Evolutionary conservation across 2,888 invertebrate genomes (phyloP).

Genomic region (Plagiodera versicolora): DNA sequence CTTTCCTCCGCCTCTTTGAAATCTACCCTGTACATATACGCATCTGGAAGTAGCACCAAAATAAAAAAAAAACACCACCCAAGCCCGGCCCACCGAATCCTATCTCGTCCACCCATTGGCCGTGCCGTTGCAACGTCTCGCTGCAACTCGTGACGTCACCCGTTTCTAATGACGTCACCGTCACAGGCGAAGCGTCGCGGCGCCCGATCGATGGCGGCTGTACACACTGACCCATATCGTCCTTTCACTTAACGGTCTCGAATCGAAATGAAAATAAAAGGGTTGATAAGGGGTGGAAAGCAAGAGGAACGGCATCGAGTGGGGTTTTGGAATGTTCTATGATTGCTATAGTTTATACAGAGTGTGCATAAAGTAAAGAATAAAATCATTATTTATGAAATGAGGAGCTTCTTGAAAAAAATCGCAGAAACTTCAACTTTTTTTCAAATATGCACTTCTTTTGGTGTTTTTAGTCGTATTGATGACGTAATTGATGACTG

Average conservation of each 20-base stretch:
- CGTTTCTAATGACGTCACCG: constrained; percentile 40
- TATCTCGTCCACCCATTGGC: constrained; percentile 17
- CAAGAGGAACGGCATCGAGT: too few relatives aligned
- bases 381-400: too few relatives aligned
- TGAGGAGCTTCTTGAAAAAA: too few relatives aligned
- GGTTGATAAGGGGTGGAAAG: neutral
- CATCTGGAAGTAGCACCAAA: too few relatives aligned
- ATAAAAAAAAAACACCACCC: constrained; percentile 12
- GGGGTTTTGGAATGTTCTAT: too few relatives aligned
- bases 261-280: constrained; percentile 30
- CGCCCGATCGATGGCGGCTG: constrained; percentile 41
- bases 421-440: too few relatives aligned
- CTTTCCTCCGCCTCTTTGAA: neutral
- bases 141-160: constrained; percentile 41
- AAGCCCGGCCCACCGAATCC: constrained; percentile 8
- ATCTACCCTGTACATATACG: constrained; percentile 8
- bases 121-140: constrained; percentile 10
- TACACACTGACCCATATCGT: constrained; percentile 52
- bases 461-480: too few relatives aligned
- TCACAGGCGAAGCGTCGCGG: constrained; percentile 35
- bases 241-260: constrained; percentile 44
- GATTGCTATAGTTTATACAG: too few relatives aligned
- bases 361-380: too few relatives aligned
- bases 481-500: too few relatives aligned
- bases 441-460: too few relatives aligned